phyloP scores from a whole-genome alignment of 2,888 invertebrate species.

The Orthonychiurus folsomi region DNA sequence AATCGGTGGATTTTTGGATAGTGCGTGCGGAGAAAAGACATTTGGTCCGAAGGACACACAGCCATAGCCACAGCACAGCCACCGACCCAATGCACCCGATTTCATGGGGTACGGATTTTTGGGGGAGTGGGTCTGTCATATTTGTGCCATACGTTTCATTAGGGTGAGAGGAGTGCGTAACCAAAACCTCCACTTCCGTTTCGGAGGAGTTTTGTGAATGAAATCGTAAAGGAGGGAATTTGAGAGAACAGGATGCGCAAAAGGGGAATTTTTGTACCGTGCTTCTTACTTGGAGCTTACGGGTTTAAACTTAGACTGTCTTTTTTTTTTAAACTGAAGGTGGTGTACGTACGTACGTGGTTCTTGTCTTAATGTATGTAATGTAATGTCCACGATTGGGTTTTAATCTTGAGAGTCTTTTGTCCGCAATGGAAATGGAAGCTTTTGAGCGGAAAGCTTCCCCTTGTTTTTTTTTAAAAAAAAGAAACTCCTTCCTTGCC shows the following conservation, averaged over 20 bases:
- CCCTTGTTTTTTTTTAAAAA: not conserved
- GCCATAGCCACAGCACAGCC: not conserved
- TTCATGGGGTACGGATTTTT: constrained; percentile 14
- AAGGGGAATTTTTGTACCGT: not conserved
- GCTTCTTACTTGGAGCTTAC: no score
- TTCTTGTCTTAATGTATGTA: not conserved
- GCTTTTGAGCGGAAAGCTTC: not conserved
- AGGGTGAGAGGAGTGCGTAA: constrained; percentile 31
- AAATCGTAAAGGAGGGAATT: constrained; percentile 25
- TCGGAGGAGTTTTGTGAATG: constrained; percentile 37
- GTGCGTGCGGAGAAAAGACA: not conserved
- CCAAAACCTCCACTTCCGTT: constrained; percentile 41
- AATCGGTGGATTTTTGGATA: not conserved
- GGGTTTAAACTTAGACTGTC: not conserved
- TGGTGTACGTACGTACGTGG: not conserved
- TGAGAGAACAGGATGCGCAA: not conserved
- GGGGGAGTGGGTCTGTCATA: constrained; percentile 10
- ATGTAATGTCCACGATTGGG: not conserved
- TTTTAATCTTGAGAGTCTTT: not conserved
- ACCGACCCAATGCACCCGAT: constrained; percentile 1
- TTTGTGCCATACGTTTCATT: constrained; percentile 13
- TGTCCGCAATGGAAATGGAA: not conserved
- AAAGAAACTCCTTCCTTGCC: no score
- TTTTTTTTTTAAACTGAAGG: no score
- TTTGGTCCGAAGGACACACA: constrained; percentile 3